Evolutionary conservation across 1,140 invertebrate species (phyloP), one percentile per base, ranked within the genome.

Genomic region (Anthonomus grandis): DNA sequence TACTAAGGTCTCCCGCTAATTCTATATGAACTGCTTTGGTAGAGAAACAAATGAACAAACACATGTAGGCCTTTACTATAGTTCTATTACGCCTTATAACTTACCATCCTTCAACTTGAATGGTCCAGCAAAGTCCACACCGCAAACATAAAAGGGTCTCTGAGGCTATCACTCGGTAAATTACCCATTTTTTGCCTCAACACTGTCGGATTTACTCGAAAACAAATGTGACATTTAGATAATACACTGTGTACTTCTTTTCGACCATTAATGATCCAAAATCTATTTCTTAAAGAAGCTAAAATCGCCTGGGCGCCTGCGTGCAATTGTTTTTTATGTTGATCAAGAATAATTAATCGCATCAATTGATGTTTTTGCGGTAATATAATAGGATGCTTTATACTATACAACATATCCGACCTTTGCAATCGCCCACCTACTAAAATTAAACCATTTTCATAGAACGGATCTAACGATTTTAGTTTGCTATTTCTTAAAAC

Each of bases 161-260:
- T 15, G 22, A 22, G 18, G 9, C 42, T 6, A 13, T 38, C 8
- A 18, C 18, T 37, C 3, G 55, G 64, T 22, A 65, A 38, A 37
- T 38, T 27, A 15, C 45, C 61, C 64, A 65, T 65, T 8, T 23
- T 19, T 38, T 49, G 42, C 25, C 54, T 31, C 15, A 57, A 42
- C 2, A 27, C 3, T 2, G 8, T 13, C 6, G 47, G 25, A 5
- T 50, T 50, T 3, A 50, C 27, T 38, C 34, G n/a, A 50, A 50
- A 50, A 44, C 53, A 56, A 2, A 24, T 24, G 1, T 47, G 13
- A 18, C 42, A 56, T 19, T 46, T 46, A 13, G 22, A 22, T 21
- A 56, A 17, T n/a, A 47, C 25, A 17, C 22, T 22, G 19, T 25
- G 13, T 17, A 47, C 18, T n/a, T 12, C n/a, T 10, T 37, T 18